These are phyloP conservation scores for Takifugu ocellatus DNA, from an alignment of 2,797 vertebrate species.

Conservation along the genomic window DNA sequence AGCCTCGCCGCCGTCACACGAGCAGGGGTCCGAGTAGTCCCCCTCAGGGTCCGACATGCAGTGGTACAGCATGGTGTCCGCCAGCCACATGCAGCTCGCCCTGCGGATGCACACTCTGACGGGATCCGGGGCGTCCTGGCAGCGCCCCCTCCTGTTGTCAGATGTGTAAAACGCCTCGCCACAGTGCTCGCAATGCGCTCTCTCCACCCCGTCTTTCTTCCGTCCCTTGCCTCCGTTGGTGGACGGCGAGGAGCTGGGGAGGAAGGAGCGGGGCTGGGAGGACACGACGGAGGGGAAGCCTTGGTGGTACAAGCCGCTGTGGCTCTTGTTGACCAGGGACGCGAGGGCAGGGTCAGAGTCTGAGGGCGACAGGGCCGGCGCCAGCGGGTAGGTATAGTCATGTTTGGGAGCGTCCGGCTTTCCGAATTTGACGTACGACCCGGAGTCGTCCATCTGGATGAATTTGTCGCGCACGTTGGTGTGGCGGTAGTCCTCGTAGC, in stretches of 20 bases:
- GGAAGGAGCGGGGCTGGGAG: conserved; percentile 79
- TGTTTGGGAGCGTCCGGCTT: conserved; percentile 91
- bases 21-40: conserved; percentile 96
- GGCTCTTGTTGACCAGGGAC: conserved; percentile 77
- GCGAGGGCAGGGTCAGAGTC: conserved; percentile 84
- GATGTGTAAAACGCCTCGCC: conserved; percentile 89
- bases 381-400: conserved; percentile 92
- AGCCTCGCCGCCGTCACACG: conserved; percentile 87
- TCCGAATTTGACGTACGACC: conserved; percentile 90
- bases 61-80: conserved; percentile 98
- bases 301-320: conserved; percentile 39
- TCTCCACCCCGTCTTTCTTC: conserved; percentile 78
- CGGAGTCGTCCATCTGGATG: conserved; percentile 81
- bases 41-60: conserved; percentile 99
- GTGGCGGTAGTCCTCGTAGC: conserved; percentile 96
- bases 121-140: conserved; percentile 92
- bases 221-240: conserved; percentile 75
- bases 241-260: conserved; percentile 67
- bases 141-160: conserved; percentile 87
- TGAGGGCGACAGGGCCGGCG: conserved; percentile 70
- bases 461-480: conserved; percentile 84
- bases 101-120: conserved; percentile 86
- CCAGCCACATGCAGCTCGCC: conserved; percentile 97
- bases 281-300: conserved; percentile 78
- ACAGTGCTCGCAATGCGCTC: conserved; percentile 89